Percentiles rank a stretch among this genome's conserved stretches.
phyloP scores from a whole-genome alignment of 2,888 invertebrate genomes.

The Rutpela maculata region DNA sequence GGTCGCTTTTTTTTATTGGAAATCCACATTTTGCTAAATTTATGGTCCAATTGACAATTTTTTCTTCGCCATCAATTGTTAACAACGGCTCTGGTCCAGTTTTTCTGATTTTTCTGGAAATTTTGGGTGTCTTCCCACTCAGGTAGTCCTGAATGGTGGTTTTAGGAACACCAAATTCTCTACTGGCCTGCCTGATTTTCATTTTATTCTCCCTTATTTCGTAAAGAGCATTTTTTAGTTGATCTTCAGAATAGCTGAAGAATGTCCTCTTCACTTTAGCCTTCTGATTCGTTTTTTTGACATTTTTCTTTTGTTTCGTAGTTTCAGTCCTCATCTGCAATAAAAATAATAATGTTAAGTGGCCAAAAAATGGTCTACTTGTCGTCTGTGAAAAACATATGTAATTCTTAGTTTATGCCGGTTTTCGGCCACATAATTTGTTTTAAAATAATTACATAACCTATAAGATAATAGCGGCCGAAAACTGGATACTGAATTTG shows the following conservation, averaged over 20 bases:
- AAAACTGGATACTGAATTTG: neutral
- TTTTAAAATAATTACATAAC: neutral
- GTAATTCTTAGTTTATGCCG: neutral
- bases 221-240: neutral
- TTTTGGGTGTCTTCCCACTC: neutral
- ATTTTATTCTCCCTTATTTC: constrained; percentile 13
- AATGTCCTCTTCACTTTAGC: neutral
- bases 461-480: neutral
- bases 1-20: constrained; percentile 12
- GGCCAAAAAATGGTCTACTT: neutral
- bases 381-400: neutral
- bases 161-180: no score
- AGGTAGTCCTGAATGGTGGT: constrained; percentile 3
- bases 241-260: neutral
- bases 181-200: neutral
- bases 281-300: neutral
- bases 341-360: neutral
- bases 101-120: constrained; percentile 13
- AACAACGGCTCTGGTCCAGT: constrained; percentile 10
- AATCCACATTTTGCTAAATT: constrained; percentile 13
- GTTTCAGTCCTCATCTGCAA: neutral
- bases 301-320: neutral
- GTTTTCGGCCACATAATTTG: neutral
- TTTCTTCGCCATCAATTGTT: neutral
- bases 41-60: constrained; percentile 9